Conservation (phyloP, 1,140 invertebrate species). For the Drosophila kurseongensis region DNA sequence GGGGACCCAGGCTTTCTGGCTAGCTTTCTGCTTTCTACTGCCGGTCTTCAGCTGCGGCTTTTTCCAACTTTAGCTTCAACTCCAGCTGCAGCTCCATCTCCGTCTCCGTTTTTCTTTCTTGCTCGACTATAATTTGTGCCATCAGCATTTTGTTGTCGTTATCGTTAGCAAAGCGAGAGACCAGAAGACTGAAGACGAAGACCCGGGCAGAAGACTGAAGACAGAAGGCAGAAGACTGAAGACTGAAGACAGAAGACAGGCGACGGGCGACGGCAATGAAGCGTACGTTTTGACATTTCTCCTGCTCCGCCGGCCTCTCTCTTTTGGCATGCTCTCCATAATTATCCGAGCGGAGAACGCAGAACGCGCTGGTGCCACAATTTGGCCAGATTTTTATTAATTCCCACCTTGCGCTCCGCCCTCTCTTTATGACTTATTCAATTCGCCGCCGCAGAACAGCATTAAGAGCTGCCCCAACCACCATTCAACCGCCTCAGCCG, state of each 20-base stretch:
- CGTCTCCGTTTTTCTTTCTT: constrained; percentile 46
- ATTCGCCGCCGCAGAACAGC: constrained; percentile 41
- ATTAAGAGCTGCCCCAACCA: constrained; percentile 20
- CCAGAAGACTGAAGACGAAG: constrained; percentile 16
- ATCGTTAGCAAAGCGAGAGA: constrained; percentile 65
- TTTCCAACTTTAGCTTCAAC: constrained; percentile 11
- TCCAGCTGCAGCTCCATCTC: constrained; percentile 14
- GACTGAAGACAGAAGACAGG: constrained; percentile 10
- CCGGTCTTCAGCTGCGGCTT: constrained; percentile 59
- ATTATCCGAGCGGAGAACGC: constrained; percentile 46
- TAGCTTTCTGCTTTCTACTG: constrained; percentile 71
- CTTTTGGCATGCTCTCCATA: constrained; percentile 60
- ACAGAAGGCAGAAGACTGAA: neutral
- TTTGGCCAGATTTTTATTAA: constrained; percentile 58
- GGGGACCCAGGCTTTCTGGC: constrained; percentile 60
- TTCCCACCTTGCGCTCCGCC: constrained; percentile 31
- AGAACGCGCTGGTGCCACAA: constrained; percentile 25
- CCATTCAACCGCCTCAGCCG: neutral
- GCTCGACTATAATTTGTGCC: constrained; percentile 79
- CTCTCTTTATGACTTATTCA: constrained; percentile 73
- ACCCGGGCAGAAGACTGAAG: neutral
- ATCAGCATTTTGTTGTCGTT: constrained; percentile 79
- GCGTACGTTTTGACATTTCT: constrained; percentile 74
- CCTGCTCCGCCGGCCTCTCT: constrained; percentile 39
- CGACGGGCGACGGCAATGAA: constrained; percentile 67